A percentile compares a stretch with the other conserved stretches of the same genome.
Conservation (phyloP, 2,888 invertebrate genomes). For the Rhingia campestris region DNA sequence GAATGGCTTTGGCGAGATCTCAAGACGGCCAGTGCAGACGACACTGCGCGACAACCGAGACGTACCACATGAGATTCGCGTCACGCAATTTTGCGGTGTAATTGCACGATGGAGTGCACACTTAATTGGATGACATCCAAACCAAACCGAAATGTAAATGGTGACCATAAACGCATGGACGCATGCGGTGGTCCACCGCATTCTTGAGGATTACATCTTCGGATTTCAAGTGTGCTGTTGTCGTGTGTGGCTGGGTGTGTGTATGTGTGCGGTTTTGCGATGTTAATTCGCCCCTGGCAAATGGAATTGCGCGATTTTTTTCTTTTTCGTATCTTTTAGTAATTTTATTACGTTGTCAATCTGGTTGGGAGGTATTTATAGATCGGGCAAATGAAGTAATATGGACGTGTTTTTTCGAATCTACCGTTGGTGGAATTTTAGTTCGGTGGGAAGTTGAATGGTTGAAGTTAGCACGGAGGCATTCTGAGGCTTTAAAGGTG, state of each 20-base stretch:
- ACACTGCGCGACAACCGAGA: not conserved
- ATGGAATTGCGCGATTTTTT: conserved; percentile 8
- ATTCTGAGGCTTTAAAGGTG: no score
- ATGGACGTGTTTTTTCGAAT: not conserved
- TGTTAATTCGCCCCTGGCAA: conserved; percentile 6
- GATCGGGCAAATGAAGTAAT: conserved; percentile 2
- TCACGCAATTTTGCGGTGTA: conserved; percentile 58
- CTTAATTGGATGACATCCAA: conserved; percentile 69
- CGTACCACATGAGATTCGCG: conserved; percentile 34
- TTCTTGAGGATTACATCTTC: conserved; percentile 69
- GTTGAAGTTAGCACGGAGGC: no score
- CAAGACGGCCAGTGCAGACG: conserved; percentile 12
- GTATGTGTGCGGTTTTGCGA: conserved; percentile 40
- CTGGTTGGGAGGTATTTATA: conserved; percentile 45
- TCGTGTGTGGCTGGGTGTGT: not conserved
- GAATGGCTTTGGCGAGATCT: conserved; percentile 3
- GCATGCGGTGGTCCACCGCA: conserved; percentile 64
- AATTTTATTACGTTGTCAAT: conserved; percentile 61
- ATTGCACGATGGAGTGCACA: conserved; percentile 47
- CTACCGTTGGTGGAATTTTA: not conserved
- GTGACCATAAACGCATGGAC: conserved; percentile 66
- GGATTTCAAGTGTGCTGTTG: conserved; percentile 12
- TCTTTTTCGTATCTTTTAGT: not conserved
- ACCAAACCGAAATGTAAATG: conserved; percentile 38
- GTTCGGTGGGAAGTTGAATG: not conserved